Percentiles rank a stretch among this genome's conserved stretches.
phyloP scores from a whole-genome alignment of 2,888 invertebrate genomes.

The Drosophila hamatofila region DNA sequence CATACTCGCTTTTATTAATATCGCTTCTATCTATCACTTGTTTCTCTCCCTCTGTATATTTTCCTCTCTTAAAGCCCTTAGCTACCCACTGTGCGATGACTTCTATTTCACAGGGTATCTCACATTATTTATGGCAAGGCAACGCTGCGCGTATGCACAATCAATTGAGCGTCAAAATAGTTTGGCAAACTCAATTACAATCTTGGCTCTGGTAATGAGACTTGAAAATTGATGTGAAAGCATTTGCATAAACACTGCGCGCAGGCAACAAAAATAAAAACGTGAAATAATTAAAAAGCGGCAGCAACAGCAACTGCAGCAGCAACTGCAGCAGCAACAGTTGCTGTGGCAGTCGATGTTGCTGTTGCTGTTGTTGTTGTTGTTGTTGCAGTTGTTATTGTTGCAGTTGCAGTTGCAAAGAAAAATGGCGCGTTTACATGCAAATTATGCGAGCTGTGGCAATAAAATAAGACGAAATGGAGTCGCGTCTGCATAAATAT shows the following conservation, averaged over 20 bases:
- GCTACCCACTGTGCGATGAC: background rate
- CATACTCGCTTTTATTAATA: too few species aligned
- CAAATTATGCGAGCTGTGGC: constrained; percentile 79
- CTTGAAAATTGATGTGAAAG: constrained; percentile 68
- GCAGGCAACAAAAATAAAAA: constrained; percentile 41
- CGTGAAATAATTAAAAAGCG: constrained; percentile 73
- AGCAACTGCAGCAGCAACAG: constrained; percentile 24
- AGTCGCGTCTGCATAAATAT: constrained; percentile 69
- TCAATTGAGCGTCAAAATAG: constrained; percentile 77
- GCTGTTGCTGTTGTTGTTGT: background rate
- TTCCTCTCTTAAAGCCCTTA: too few species aligned
- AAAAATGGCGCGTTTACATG: constrained; percentile 83
- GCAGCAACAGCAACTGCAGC: constrained; percentile 11
- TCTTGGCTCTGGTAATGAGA: constrained; percentile 56
- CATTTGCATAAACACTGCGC: constrained; percentile 70
- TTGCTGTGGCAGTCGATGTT: constrained; percentile 8
- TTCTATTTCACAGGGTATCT: constrained; percentile 8
- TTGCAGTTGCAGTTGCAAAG: constrained; percentile 44
- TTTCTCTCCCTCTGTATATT: background rate
- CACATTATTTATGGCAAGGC: constrained; percentile 45
- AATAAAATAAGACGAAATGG: constrained; percentile 65
- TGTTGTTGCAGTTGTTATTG: background rate
- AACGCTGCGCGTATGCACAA: constrained; percentile 70
- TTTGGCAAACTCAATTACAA: constrained; percentile 74
- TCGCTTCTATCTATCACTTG: too few species aligned